Evolutionary conservation across 2,888 invertebrate genomes (phyloP).

Genomic region (Tachina fera): DNA sequence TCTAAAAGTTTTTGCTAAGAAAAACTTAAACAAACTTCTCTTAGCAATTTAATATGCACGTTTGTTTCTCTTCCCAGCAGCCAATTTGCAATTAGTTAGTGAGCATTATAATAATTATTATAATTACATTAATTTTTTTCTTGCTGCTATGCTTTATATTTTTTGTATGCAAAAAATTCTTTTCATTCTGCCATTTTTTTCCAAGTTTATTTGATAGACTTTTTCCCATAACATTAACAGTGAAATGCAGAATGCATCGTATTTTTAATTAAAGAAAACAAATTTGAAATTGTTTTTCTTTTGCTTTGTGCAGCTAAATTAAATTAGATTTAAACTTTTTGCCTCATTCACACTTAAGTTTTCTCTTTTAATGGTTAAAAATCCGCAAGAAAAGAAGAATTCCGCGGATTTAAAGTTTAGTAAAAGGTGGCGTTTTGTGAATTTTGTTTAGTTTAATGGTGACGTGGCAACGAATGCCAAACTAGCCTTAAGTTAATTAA

Average conservation of each 20-base stretch:
- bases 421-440: not conserved
- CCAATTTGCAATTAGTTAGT: not conserved
- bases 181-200: not conserved
- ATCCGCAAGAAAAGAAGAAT: not conserved
- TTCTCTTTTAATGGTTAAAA: conserved; percentile 16
- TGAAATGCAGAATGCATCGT: conserved; percentile 48
- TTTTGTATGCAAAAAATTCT: not conserved
- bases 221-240: conserved; percentile 41
- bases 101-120: conserved; percentile 2
- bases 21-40: not conserved
- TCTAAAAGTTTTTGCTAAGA: too few species aligned
- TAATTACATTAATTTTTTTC: not conserved
- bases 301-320: conserved; percentile 34
- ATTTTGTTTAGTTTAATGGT: too few species aligned
- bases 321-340: conserved; percentile 44
- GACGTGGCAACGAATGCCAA: conserved; percentile 1
- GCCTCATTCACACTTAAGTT: conserved; percentile 20
- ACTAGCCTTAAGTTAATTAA: conserved; percentile 34
- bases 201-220: not conserved
- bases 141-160: not conserved
- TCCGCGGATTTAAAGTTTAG: not conserved
- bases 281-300: conserved; percentile 23
- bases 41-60: conserved; percentile 1
- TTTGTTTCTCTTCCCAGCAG: conserved; percentile 1
- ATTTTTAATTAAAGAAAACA: conserved; percentile 52